Conservation (phyloP, 2,888 invertebrate genomes). For the Chloromyia formosa region DNA sequence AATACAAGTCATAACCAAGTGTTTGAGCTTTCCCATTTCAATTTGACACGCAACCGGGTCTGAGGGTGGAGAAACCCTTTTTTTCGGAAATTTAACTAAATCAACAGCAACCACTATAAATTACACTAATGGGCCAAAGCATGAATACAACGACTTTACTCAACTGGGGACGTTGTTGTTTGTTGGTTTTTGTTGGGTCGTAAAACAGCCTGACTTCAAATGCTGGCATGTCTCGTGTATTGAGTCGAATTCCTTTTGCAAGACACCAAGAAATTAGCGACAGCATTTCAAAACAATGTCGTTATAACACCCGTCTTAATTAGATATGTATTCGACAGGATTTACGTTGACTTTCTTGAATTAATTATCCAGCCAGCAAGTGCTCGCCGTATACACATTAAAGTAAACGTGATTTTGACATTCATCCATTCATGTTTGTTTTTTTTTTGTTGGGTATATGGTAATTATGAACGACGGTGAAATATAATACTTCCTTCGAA, state of each 20-base stretch:
- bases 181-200: constrained; percentile 33
- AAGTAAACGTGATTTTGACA: constrained; percentile 2
- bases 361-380: constrained; percentile 18
- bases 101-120: constrained; percentile 48
- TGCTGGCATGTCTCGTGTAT: background rate
- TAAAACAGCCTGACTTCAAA: background rate
- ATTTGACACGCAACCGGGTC: constrained; percentile 43
- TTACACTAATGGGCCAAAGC: constrained; percentile 46
- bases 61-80: constrained; percentile 6
- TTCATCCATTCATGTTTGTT: constrained; percentile 16
- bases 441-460: background rate
- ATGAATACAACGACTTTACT: constrained; percentile 15
- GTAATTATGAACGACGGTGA: constrained; percentile 32
- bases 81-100: constrained; percentile 45
- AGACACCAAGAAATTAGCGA: constrained; percentile 49
- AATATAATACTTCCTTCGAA: constrained; percentile 9
- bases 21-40: constrained; percentile 45
- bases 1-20: constrained; percentile 42
- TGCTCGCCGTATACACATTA: background rate
- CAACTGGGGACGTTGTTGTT: background rate
- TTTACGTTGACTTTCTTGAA: constrained; percentile 34
- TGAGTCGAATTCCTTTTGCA: constrained; percentile 27
- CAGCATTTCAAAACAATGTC: constrained; percentile 43
- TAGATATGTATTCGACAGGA: constrained; percentile 34
- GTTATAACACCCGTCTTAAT: constrained; percentile 43